These are phyloP conservation scores for Chymomyza procnemis DNA, from an alignment of 2,888 invertebrate genomes.

Conservation along the genomic window DNA sequence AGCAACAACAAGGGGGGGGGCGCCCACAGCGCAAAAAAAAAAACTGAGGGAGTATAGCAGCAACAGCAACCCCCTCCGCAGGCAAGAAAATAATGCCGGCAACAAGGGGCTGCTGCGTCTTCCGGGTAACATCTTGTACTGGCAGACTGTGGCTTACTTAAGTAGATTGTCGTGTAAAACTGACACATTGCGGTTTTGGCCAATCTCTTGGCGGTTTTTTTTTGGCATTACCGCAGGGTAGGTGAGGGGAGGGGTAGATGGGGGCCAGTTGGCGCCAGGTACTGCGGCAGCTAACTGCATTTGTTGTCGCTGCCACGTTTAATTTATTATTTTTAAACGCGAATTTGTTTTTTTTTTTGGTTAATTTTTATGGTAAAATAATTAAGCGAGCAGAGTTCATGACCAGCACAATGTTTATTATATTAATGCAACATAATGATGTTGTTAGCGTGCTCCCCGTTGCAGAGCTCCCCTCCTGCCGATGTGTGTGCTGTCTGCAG, in stretches of 20 bases:
- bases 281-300: not conserved
- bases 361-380: not conserved
- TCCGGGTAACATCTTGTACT: not conserved
- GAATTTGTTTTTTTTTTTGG: too few species aligned
- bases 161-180: slow-evolving; percentile 64
- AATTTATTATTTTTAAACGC: not conserved
- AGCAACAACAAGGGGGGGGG: slow-evolving; percentile 23
- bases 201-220: not conserved
- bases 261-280: too few species aligned
- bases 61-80: not conserved
- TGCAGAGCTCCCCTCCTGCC: too few species aligned
- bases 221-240: not conserved
- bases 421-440: not conserved
- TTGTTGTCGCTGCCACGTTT: not conserved
- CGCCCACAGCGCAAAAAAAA: not conserved
- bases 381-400: not conserved
- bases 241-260: too few species aligned
- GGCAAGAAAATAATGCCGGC: not conserved
- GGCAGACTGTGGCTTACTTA: slow-evolving; percentile 16
- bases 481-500: not conserved
- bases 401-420: not conserved
- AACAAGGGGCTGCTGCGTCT: not conserved
- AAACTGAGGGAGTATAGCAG: too few species aligned
- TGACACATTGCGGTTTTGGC: slow-evolving; percentile 46
- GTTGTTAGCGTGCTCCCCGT: not conserved